Evolutionary conservation across 1,140 invertebrate genomes (phyloP).

Genomic region (Ceratina calcarata): DNA sequence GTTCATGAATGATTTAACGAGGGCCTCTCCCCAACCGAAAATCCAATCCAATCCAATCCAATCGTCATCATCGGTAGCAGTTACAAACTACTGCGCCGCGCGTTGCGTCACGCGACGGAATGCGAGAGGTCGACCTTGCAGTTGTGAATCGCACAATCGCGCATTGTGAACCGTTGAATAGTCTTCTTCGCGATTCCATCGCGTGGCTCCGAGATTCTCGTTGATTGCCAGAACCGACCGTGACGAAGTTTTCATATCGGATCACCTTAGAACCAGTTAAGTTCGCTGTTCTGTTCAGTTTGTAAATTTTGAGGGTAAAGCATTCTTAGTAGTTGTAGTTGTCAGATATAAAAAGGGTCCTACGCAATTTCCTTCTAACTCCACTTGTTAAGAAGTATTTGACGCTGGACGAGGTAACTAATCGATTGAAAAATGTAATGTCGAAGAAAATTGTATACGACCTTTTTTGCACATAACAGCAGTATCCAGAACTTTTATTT

Average conservation of each 20-base stretch:
- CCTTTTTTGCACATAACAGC: too few species aligned
- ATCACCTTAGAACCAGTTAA: too few species aligned
- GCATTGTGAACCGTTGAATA: slow-evolving; percentile 48
- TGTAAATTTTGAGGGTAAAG: too few species aligned
- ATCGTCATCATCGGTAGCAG: slow-evolving; percentile 35
- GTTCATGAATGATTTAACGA: slow-evolving; percentile 33
- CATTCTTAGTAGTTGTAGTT: too few species aligned
- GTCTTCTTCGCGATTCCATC: slow-evolving; percentile 6
- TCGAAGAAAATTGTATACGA: too few species aligned
- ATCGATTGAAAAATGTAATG: too few species aligned
- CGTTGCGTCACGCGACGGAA: slow-evolving; percentile 50
- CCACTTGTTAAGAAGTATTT: too few species aligned
- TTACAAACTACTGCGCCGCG: slow-evolving; percentile 8
- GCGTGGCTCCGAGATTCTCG: neutral
- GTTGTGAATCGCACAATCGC: slow-evolving; percentile 38
- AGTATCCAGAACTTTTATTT: too few species aligned
- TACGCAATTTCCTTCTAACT: too few species aligned
- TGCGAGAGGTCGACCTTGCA: slow-evolving; percentile 54
- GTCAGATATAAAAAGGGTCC: too few species aligned
- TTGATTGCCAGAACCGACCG: neutral
- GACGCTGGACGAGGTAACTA: too few species aligned
- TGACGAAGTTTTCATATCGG: neutral
- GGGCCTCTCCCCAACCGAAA: slow-evolving; percentile 36
- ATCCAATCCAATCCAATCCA: slow-evolving; percentile 32
- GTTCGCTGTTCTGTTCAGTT: neutral